Evolutionary conservation across 2,113 vertebrate species (phyloP), one percentile per base, ranked within the genome.

Genomic region (Hippopotamus amphibius): DNA sequence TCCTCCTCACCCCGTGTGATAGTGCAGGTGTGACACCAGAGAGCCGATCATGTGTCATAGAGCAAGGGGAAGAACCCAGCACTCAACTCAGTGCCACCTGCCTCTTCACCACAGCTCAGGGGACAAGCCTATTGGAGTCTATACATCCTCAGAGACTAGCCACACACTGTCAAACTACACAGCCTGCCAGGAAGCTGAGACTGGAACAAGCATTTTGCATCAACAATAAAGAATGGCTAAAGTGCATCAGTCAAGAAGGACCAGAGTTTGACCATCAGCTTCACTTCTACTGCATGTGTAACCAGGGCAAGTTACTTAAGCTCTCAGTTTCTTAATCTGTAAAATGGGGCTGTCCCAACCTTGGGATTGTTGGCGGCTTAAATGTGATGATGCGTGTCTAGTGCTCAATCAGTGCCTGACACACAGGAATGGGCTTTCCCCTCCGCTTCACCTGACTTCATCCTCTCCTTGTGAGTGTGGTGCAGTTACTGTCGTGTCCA

Each of bases 31-130:
- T 89, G 55, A 57, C 12, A 24, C 33, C 43, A 28, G 37, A 37
- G 46, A 79, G 26, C 21, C 53, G 69, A 26, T 3, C 1, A 0
- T 11, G 68, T 19, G 53, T 10, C 16, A 12, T 0, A 11, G 5
- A 65, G 13, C 43, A 61, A 65, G 19, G 22, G 46, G n/a, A 65
- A 65, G 33, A 37, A 24, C 14, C 30, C 61, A 33, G 55, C 6
- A 5, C 55, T 83, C 28, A 33, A 30, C 74, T 76, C 7, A 1
- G 48, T 17, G 37, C 59, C n/a, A 24, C 11, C 86, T 30, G 61
- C 69, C 61, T 77, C 41, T 71, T 50, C 26, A 28, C 15, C 1
- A 14, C 55, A 48, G 50, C 83, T 48, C 19, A 13, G 74, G 7
- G n/a, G 53, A 33, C 11, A 3, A 66, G 37, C 65, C 50, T 3